Percentiles rank a stretch among this genome's conserved stretches.
Evolutionary conservation across 2,888 invertebrate species (phyloP).

Genomic region (Fragum fragum): DNA sequence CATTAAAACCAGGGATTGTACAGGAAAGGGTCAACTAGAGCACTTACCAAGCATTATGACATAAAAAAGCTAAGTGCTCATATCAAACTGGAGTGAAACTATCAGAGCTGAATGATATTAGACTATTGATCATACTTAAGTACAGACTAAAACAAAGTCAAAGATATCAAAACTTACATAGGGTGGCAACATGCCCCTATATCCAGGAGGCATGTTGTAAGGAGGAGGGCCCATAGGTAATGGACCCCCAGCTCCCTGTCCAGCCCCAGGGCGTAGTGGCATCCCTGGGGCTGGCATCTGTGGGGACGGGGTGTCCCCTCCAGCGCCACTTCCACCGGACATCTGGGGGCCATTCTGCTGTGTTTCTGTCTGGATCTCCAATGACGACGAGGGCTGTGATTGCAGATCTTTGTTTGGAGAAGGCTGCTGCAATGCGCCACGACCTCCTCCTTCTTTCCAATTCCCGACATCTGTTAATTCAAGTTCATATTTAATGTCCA

Average conservation of each 20-base stretch:
- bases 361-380: constrained; percentile 82
- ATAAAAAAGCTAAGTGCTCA: too few relatives aligned
- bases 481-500: too few relatives aligned
- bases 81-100: too few relatives aligned
- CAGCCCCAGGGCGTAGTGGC: constrained; percentile 78
- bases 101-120: too few relatives aligned
- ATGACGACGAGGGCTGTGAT: constrained; percentile 81
- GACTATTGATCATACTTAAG: too few relatives aligned
- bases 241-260: constrained; percentile 73
- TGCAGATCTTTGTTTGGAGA: constrained; percentile 80
- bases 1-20: too few relatives aligned
- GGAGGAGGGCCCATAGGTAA: constrained; percentile 81
- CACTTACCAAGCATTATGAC: too few relatives aligned
- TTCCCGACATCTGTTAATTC: constrained; percentile 93
- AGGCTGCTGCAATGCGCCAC: constrained; percentile 85
- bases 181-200: constrained; percentile 86
- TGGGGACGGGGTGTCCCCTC: constrained; percentile 50
- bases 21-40: too few relatives aligned
- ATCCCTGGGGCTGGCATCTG: constrained; percentile 62
- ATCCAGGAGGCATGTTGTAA: constrained; percentile 84
- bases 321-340: constrained; percentile 76
- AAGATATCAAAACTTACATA: constrained; percentile 78
- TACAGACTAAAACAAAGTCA: too few relatives aligned
- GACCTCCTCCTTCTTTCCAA: constrained; percentile 94
- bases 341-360: constrained; percentile 85